Conservation (phyloP, 2,113 vertebrate genomes). For the Tretioscincus oriximinensis region DNA sequence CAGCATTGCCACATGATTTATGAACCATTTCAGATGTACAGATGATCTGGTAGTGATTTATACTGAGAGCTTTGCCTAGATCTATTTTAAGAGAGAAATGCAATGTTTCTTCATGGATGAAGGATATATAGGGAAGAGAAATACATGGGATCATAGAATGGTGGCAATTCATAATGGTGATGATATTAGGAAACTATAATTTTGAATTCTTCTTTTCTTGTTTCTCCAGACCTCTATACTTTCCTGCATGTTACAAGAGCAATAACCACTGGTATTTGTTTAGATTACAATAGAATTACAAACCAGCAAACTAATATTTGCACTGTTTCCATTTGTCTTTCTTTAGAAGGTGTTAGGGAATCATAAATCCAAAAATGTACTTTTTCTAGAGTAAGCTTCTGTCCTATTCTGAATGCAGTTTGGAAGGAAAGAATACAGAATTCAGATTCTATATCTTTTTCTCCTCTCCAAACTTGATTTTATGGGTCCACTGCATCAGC, state of each 20-base stretch:
- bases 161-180: background rate
- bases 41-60: background rate
- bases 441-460: too few species aligned
- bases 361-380: background rate
- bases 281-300: background rate
- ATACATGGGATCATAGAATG: background rate
- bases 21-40: background rate
- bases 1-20: background rate
- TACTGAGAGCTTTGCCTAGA: background rate
- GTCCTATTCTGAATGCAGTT: too few species aligned
- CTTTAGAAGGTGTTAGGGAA: background rate
- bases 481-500: too few species aligned
- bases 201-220: background rate
- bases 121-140: background rate
- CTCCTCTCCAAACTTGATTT: too few species aligned
- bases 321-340: background rate
- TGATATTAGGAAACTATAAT: background rate
- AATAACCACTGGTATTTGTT: background rate
- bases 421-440: too few species aligned
- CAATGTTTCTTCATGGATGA: background rate
- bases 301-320: background rate
- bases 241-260: background rate
- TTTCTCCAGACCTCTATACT: background rate
- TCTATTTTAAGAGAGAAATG: background rate
- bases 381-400: background rate